A percentile compares a stretch with the other conserved stretches of the same genome.
Evolutionary conservation across 2,888 invertebrate species (phyloP).

Genomic region (Neocrepidodera transversa): DNA sequence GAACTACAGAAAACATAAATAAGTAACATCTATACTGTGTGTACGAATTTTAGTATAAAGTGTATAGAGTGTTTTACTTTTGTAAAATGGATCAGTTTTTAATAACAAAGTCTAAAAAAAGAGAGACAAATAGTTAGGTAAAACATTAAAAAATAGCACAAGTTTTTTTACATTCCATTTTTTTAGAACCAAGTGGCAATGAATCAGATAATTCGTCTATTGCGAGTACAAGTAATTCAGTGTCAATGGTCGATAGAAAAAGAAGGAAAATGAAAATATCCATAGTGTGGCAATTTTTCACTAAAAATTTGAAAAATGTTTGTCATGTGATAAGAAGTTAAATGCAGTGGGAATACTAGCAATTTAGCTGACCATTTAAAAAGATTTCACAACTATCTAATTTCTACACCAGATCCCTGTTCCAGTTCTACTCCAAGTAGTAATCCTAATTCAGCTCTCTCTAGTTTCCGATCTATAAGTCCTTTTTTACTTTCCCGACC

Average conservation of each 20-base stretch:
- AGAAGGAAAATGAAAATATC: constrained; percentile 24
- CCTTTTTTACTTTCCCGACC: no score
- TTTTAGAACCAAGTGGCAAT: constrained; percentile 10
- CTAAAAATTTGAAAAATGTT: constrained; percentile 30
- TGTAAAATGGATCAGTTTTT: constrained; percentile 5
- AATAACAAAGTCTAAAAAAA: constrained; percentile 1
- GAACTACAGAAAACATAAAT: no score
- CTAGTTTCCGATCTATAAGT: constrained; percentile 23
- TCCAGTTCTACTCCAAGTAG: no score
- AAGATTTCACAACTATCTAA: constrained; percentile 16
- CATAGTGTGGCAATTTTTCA: constrained; percentile 30
- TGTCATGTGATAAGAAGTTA: constrained; percentile 24
- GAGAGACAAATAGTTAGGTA: constrained; percentile 3
- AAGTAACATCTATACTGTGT: no score
- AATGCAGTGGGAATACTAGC: constrained; percentile 30
- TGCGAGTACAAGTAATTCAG: not conserved
- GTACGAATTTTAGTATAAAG: not conserved
- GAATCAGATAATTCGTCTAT: not conserved
- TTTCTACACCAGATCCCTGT: constrained; percentile 5
- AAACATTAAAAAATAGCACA: not conserved
- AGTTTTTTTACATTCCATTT: constrained; percentile 2
- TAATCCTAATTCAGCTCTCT: not conserved
- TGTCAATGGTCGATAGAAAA: no score
- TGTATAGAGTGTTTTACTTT: not conserved
- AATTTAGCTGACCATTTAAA: constrained; percentile 30